Percentiles rank a stretch among this genome's conserved stretches.
Evolutionary conservation across 1,140 invertebrate species (phyloP).

Genomic region (Anthonomus grandis): DNA sequence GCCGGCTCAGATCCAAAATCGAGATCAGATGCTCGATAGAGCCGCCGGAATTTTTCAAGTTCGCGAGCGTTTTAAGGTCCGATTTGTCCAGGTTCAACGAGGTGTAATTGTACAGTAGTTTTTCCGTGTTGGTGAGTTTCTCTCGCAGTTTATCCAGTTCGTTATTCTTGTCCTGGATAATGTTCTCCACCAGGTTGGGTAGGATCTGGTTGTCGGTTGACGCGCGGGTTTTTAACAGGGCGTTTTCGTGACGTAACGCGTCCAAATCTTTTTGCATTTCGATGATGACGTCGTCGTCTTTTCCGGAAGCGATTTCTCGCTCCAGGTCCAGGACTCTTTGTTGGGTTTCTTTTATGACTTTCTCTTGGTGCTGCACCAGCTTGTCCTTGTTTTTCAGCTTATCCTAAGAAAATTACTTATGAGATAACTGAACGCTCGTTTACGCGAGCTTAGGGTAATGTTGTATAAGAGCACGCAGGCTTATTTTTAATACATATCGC

Average conservation of each 20-base stretch:
- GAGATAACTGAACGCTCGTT: too few relatives aligned
- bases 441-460: too few relatives aligned
- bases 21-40: constrained; percentile 30
- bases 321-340: constrained; percentile 54
- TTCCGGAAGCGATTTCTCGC: constrained; percentile 51
- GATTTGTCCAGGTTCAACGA: constrained; percentile 57
- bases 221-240: constrained; percentile 52
- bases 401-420: constrained; percentile 48
- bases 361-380: constrained; percentile 54
- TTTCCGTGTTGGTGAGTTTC: constrained; percentile 53
- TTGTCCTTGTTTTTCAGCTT: constrained; percentile 58
- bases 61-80: constrained; percentile 43
- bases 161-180: constrained; percentile 65
- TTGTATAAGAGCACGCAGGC: too few relatives aligned
- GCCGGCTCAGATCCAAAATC: constrained; percentile 33
- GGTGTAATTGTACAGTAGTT: constrained; percentile 50
- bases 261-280: constrained; percentile 56
- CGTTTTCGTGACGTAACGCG: constrained; percentile 54
- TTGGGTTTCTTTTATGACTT: constrained; percentile 49
- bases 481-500: too few relatives aligned
- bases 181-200: constrained; percentile 59
- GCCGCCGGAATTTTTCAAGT: constrained; percentile 42
- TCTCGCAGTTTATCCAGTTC: constrained; percentile 62
- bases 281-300: constrained; percentile 53
- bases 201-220: constrained; percentile 50